phyloP scores from a whole-genome alignment of 1,140 invertebrate genomes.

The Rhagoletis zephyria region DNA sequence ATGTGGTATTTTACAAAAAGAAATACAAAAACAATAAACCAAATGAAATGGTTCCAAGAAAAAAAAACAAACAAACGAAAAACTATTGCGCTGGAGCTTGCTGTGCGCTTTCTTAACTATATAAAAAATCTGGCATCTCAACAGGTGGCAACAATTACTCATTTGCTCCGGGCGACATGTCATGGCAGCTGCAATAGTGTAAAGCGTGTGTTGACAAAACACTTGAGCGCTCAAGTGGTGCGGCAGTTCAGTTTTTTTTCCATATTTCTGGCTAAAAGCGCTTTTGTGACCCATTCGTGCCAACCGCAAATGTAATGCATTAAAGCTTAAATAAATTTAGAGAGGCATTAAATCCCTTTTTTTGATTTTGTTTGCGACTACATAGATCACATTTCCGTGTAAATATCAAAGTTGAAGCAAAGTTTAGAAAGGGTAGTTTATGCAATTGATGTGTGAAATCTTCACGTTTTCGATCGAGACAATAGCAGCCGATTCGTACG shows the following conservation, averaged over 20 bases:
- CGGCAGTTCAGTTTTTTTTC: neutral
- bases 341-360: neutral
- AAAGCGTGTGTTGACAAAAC: neutral
- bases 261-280: neutral
- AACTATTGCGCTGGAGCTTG: neutral
- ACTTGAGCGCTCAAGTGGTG: conserved; percentile 26
- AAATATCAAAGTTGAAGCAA: neutral
- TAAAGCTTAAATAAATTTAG: neutral
- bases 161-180: neutral
- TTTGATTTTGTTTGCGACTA: neutral
- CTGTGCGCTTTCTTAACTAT: neutral
- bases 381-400: neutral
- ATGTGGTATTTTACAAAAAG: neutral
- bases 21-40: neutral
- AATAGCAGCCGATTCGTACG: no score
- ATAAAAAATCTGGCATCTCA: conserved; percentile 45
- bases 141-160: conserved; percentile 54
- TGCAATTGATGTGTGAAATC: no score
- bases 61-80: neutral
- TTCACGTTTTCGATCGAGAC: no score
- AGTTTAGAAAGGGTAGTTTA: neutral
- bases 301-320: no score
- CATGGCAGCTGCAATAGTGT: neutral
- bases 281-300: neutral
- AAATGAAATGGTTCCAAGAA: neutral